Evolutionary conservation across 2,113 vertebrate species (phyloP), one percentile per base, ranked within the genome.

Genomic region (Phycodurus eques): DNA sequence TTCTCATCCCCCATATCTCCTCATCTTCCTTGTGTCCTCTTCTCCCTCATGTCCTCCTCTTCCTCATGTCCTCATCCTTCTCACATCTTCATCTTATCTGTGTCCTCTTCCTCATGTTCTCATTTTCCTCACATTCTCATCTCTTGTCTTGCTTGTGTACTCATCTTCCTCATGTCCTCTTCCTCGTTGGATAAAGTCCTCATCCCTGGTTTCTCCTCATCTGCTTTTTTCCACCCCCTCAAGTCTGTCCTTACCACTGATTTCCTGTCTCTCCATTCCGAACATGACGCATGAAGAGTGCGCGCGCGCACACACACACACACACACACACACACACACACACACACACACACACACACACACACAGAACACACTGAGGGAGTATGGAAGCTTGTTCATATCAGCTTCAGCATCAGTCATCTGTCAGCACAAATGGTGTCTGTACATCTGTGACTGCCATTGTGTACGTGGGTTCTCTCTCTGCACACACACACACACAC

Each of bases 371-470:
- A 71, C 53, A 11, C 74, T 70, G 6, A 1, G 72, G 74, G 71
- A 80, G 69, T 61, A 51, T 78, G 65, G 33, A 73, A 54, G 72
- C 78, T 66, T 84, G 85, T 85, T 88, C 73, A 59, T 87, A 88
- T 88, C 85, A 83, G 65, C 82, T 80, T 47, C 47, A 57, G 78
- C 87, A 90, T 88, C 88, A 86, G 83, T 90, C 87, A 85, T 85
- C 83, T 80, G 85, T 90, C 87, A 90, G 87, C 85, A 85, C 57
- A 83, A 83, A 82, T 80, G 83, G 87, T 88, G 88, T 88, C 88
- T 68, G 35, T 71, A 73, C 74, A 85, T 89, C 83, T 73, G 64
- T 49, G 33, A 75, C 72, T 84, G 66, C 77, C 70, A 47, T 65
- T 82, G 77, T 80, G 68, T 74, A 76, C 78, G 62, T 71, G 74